Base-by-base conservation (phyloP, 2,797 vertebrate species). In the Malacoraja senta region DNA sequence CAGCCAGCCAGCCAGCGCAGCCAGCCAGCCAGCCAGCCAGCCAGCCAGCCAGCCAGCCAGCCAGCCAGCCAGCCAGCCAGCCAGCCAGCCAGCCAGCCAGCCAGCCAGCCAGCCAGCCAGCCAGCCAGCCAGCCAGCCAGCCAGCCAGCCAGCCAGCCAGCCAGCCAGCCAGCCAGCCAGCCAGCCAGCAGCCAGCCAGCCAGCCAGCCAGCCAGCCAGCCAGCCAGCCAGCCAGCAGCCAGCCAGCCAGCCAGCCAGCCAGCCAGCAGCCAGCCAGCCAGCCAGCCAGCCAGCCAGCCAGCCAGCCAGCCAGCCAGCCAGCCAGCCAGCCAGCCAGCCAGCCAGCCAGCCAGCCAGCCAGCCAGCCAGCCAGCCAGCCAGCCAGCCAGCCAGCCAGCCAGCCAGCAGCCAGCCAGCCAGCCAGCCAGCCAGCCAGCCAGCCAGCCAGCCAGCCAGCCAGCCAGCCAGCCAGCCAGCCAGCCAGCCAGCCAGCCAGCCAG, bases 1-100 rank as follows among this genome's bases (percentile, higher is more conserved):
- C 81, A 84, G 81, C 81, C 81, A 84, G 81, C 81, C 81, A n/a
- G n/a, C n/a, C n/a, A n/a, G n/a, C n/a, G n/a, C n/a, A 84, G 81
- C 81, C 78, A 79, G 78, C 78, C 78, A 79, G 78, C 78, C 78
- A 79, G 2, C 78, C 2, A 79, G 26, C 2, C 78, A 3, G 2
- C 78, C 78, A 79, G 2, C 78, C 78, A 79, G 2, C 78, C 78
- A 79, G 78, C 2, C 78, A 79, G 2, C 78, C 78, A 79, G 1
- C 78, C 78, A 79, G 78, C 2, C 78, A 79, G 77, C 77, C 77
- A 79, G 77, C 77, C 77, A 79, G 77, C 77, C 77, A 79, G 77
- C 77, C 77, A 79, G 77, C 77, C 77, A 79, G 77, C 77, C 77
- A 79, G 77, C 81, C 81, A 84, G 81, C 81, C 81, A 84, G 81